These are phyloP conservation scores for Laothoe populi DNA, from an alignment of 2,888 invertebrate species.

Conservation along the genomic window DNA sequence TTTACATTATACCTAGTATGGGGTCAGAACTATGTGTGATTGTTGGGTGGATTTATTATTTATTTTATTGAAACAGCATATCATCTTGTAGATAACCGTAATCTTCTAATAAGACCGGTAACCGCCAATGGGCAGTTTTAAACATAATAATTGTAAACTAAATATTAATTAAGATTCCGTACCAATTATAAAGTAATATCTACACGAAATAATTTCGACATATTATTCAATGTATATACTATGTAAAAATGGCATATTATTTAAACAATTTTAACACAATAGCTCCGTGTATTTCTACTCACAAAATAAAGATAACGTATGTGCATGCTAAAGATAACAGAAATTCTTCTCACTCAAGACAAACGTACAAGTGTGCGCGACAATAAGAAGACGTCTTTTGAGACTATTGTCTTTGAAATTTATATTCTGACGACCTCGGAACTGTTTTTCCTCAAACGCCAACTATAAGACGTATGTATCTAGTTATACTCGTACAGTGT, in stretches of 20 bases:
- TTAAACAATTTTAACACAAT: not conserved
- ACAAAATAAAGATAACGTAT: not conserved
- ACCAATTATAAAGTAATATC: no score
- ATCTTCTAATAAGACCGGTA: no score
- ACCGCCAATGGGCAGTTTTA: no score
- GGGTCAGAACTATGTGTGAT: no score
- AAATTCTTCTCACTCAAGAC: not conserved
- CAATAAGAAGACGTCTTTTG: not conserved
- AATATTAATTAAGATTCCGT: no score
- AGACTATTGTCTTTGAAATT: conserved; percentile 16
- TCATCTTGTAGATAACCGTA: no score
- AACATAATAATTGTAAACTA: no score
- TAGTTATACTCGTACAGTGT: not conserved
- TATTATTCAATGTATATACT: not conserved
- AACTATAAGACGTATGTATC: no score
- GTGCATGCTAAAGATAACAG: not conserved
- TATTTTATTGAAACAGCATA: no score
- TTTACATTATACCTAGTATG: no score
- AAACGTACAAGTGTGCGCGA: not conserved
- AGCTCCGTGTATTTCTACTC: not conserved
- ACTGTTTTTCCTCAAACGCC: conserved; percentile 32
- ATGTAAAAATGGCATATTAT: not conserved
- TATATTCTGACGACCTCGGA: conserved; percentile 1
- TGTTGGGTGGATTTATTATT: no score
- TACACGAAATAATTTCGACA: no score